phyloP scores from a whole-genome alignment of 1,140 invertebrate species.

The Euborellia annulipes region DNA sequence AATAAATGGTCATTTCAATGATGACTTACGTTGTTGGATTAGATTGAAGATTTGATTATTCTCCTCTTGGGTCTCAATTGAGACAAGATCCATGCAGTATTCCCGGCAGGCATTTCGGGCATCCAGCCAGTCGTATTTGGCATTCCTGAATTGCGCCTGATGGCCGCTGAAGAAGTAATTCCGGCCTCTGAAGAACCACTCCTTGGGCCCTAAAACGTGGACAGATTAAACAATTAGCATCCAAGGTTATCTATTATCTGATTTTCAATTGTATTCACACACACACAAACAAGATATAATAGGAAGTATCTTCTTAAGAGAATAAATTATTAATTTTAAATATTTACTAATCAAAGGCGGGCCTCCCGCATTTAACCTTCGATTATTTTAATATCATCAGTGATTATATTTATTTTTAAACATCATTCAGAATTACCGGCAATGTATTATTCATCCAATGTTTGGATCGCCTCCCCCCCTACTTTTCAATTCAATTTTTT shows the following conservation, averaged over 20 bases:
- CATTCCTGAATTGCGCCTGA: slow-evolving; percentile 54
- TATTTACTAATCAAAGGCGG: no score
- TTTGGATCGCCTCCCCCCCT: no score
- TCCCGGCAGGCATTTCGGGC: slow-evolving; percentile 77
- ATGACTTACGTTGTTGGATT: slow-evolving; percentile 69
- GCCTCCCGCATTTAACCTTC: no score
- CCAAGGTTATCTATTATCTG: slow-evolving; percentile 22
- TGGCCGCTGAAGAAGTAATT: slow-evolving; percentile 81
- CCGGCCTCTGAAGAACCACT: slow-evolving; percentile 70
- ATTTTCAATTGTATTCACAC: slow-evolving; percentile 18
- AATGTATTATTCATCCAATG: no score
- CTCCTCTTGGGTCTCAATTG: slow-evolving; percentile 74
- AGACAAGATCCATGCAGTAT: slow-evolving; percentile 84
- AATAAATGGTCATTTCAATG: no score
- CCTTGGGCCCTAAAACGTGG: slow-evolving; percentile 74
- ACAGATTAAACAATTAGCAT: slow-evolving; percentile 12
- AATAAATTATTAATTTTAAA: no score
- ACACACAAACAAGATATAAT: slow-evolving; percentile 23
- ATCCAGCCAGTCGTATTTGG: slow-evolving; percentile 77
- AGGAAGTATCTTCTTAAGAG: slow-evolving; percentile 12
- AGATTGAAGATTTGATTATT: slow-evolving; percentile 75
- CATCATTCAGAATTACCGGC: no score
- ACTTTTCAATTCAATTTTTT: no score
- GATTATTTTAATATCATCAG: no score
- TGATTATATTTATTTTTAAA: no score